Conservation (phyloP, 2,888 invertebrate species). For the Gymnoscelis rufifasciata region DNA sequence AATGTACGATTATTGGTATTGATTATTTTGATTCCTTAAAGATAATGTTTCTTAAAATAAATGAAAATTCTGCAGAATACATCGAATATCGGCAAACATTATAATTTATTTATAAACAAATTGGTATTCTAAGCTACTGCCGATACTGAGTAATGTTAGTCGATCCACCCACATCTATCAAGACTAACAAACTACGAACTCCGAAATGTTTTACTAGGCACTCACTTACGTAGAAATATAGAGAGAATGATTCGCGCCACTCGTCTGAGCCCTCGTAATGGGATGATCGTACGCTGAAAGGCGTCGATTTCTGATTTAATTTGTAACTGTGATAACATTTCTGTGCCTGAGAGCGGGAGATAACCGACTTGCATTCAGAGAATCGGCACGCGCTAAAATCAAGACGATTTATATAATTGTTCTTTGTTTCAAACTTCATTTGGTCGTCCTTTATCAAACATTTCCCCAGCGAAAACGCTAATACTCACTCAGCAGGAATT, state of each 20-base stretch:
- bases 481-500: too few species aligned
- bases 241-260: slow-evolving; percentile 36
- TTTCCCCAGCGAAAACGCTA: too few species aligned
- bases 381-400: slow-evolving; percentile 38
- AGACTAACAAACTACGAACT: slow-evolving; percentile 24
- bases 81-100: too few species aligned
- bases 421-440: background rate
- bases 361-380: slow-evolving; percentile 50
- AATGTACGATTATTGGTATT: too few species aligned
- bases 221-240: slow-evolving; percentile 27
- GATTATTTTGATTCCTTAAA: too few species aligned
- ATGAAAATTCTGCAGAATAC: too few species aligned
- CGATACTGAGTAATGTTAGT: slow-evolving; percentile 24
- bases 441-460: too few species aligned
- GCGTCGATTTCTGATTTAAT: slow-evolving; percentile 54
- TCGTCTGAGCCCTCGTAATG: slow-evolving; percentile 36
- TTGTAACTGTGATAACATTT: slow-evolving; percentile 49
- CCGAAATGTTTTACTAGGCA: slow-evolving; percentile 26
- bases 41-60: too few species aligned
- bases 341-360: slow-evolving; percentile 47
- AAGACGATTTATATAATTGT: slow-evolving; percentile 22
- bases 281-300: slow-evolving; percentile 45
- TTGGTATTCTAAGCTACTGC: background rate
- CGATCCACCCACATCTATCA: slow-evolving; percentile 19
- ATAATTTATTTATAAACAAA: too few species aligned